Percentiles rank a stretch among this genome's conserved stretches.
These are phyloP conservation scores for Leptonema lineaticorne DNA, from an alignment of 1,140 invertebrate species.

Conservation along the genomic window DNA sequence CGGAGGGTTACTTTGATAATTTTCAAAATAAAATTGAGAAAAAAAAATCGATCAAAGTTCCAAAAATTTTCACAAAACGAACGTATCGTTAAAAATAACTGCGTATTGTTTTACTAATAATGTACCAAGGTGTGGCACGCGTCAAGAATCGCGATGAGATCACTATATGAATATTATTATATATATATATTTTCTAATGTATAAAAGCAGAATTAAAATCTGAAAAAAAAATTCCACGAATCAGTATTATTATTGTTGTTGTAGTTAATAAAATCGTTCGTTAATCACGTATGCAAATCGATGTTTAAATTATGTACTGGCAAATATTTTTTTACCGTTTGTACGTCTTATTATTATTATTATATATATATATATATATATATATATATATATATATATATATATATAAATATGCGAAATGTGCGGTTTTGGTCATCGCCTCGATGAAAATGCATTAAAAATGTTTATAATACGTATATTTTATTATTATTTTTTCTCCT, in stretches of 20 bases:
- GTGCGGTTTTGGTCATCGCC: too few species aligned
- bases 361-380: background rate
- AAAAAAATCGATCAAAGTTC: background rate
- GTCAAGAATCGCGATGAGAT: background rate
- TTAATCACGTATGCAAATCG: constrained; percentile 7
- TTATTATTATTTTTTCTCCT: too few species aligned
- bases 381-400: background rate
- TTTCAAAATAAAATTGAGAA: too few species aligned
- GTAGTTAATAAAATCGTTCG: constrained; percentile 4
- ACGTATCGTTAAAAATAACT: background rate
- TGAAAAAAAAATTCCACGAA: too few species aligned
- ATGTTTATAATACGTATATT: too few species aligned
- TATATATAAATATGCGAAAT: too few species aligned
- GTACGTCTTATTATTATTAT: background rate
- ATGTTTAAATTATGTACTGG: background rate
- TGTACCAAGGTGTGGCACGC: constrained; percentile 5
- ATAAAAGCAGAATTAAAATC: background rate
- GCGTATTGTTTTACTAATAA: background rate
- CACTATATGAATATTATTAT: too few species aligned
- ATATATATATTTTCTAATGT: background rate
- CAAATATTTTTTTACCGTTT: background rate
- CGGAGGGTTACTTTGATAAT: too few species aligned
- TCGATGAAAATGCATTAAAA: too few species aligned
- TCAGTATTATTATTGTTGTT: background rate
- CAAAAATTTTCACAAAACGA: too few species aligned